A percentile compares a stretch with the other conserved stretches of the same genome.
Conservation (phyloP, 2,797 vertebrate species). For the Channa striata region DNA sequence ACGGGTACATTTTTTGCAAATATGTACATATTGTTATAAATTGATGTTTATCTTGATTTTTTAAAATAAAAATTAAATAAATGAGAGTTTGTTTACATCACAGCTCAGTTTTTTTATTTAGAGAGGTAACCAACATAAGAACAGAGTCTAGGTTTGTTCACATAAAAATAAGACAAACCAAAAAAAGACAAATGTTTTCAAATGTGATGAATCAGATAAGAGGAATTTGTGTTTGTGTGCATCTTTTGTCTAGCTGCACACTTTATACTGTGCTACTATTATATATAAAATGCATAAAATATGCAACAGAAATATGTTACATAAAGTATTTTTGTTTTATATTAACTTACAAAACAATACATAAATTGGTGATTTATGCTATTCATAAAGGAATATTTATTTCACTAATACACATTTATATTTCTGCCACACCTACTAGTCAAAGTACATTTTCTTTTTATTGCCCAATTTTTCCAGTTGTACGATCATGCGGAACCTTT, state of each 20-base stretch:
- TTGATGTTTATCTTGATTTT: not conserved
- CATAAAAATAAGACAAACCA: no score
- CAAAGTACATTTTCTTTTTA: not conserved
- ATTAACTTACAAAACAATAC: no score
- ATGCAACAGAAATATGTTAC: not conserved
- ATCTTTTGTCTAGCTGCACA: not conserved
- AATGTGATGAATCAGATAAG: not conserved
- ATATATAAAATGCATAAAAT: no score
- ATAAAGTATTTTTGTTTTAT: not conserved
- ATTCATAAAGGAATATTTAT: not conserved
- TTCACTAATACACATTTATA: not conserved
- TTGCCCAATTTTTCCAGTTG: not conserved
- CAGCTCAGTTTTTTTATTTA: not conserved
- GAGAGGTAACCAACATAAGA: not conserved
- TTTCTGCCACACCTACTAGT: not conserved
- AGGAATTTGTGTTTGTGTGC: not conserved
- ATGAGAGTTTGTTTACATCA: not conserved
- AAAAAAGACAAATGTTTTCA: not conserved
- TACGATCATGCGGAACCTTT: conserved; percentile 53
- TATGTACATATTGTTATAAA: not conserved
- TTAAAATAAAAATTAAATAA: not conserved
- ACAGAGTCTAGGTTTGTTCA: not conserved
- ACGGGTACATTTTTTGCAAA: no score
- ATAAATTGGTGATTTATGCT: no score
- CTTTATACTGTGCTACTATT: not conserved